Evolutionary conservation across 2,888 invertebrate genomes (phyloP), one percentile per base, ranked within the genome.

Genomic region (Spodoptera picta): DNA sequence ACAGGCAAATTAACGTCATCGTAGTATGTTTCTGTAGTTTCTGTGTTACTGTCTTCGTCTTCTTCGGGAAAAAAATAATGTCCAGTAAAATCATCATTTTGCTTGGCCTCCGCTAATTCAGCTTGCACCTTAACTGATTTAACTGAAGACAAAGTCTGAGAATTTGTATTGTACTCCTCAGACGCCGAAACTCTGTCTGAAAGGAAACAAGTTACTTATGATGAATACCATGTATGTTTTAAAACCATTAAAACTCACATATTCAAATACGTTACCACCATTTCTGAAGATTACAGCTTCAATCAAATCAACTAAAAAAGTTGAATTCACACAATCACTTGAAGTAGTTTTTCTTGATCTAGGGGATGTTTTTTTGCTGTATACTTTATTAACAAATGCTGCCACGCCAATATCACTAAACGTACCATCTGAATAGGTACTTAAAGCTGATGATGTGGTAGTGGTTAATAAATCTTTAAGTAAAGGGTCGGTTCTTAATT

Each of bases 11-110:
- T 85, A 9, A 88, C 72, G 27, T 73, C 75, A 63, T 93, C 92
- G 47, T 92, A 90, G 75, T 92, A 91, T 9, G 78, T 60, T 60
- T 93, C 92, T 49, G 87, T 88, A 3, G 80, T 80, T 77, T 89
- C 90, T 36, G 69, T 80, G 24, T 65, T 83, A 43, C 59, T 70
- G 49, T 86, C 85, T 41, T 87, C 88, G 43, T 79, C 83, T n/a
- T 92, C 92, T 84, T 93, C 93, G 53, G 94, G 94, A 63, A 94
- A 93, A 78, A 94, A 94, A 60, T 90, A 93, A 79, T 94, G 93
- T 2, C 94, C 94, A 36, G 92, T 90, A 62, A 91, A 91, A 53
- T 93, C 90, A 31, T 80, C 71, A 75, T 92, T 93, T 55, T 75
- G 69, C 68, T 83, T 86, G 2, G 89, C 67, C 84, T 89, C 86